Conservation (phyloP, 2,797 vertebrate genomes). For the Periparus ater region DNA sequence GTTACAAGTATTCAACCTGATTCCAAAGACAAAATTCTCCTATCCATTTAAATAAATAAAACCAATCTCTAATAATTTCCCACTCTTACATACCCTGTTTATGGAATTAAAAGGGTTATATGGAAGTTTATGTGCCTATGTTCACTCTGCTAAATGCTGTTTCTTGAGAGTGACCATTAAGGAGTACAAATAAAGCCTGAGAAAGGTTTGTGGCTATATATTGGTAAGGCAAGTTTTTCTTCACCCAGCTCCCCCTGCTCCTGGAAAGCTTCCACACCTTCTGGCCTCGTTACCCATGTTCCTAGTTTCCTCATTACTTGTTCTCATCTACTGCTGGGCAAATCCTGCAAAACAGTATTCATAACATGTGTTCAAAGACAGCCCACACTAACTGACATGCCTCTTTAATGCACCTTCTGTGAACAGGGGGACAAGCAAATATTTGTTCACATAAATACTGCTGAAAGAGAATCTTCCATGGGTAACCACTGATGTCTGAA, state of each 20-base stretch:
- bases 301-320: slow-evolving; percentile 62
- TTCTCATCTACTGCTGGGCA: slow-evolving; percentile 54
- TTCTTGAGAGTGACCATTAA: slow-evolving; percentile 3
- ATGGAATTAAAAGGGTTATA: not conserved
- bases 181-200: not conserved
- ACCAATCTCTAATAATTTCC: not conserved
- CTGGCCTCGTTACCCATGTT: slow-evolving; percentile 52
- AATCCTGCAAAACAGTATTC: slow-evolving; percentile 52
- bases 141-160: not conserved
- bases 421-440: slow-evolving; percentile 43
- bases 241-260: not conserved
- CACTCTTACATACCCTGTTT: not conserved
- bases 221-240: not conserved
- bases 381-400: slow-evolving; percentile 51
- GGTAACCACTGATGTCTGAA: not conserved
- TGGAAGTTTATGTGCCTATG: not conserved
- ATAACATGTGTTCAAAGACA: slow-evolving; percentile 64
- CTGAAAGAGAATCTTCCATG: slow-evolving; percentile 30
- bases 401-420: slow-evolving; percentile 41
- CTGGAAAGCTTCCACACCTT: slow-evolving; percentile 59
- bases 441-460: slow-evolving; percentile 50
- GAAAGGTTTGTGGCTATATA: not conserved
- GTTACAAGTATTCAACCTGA: not conserved
- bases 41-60: not conserved
- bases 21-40: not conserved